Evolutionary conservation across 2,888 invertebrate genomes (phyloP).

Genomic region (Philhelius pedissequus): DNA sequence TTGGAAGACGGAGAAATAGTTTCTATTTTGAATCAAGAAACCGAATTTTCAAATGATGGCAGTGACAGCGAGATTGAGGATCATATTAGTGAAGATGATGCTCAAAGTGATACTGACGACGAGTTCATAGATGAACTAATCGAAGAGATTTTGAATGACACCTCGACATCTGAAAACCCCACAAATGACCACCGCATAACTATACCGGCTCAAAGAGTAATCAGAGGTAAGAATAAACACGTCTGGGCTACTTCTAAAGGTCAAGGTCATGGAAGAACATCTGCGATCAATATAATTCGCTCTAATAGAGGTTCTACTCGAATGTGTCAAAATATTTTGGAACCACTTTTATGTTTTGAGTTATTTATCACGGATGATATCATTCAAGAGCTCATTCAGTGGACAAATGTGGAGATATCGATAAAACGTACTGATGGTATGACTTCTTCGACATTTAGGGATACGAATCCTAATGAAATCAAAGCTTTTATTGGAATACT

Average conservation of each 20-base stretch:
- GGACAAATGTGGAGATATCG: conserved; percentile 48
- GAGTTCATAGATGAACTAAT: background rate
- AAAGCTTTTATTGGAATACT: conserved; percentile 64
- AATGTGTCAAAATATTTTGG: no score
- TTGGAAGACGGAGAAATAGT: no score
- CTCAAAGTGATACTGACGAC: no score
- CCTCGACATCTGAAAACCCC: background rate
- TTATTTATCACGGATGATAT: conserved; percentile 46
- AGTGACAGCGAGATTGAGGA: background rate
- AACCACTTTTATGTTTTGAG: no score
- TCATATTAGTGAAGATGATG: no score
- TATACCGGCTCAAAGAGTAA: no score
- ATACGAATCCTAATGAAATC: conserved; percentile 48
- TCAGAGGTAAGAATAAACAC: no score
- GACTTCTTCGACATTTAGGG: conserved; percentile 38
- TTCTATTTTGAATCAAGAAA: no score
- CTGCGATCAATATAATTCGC: background rate
- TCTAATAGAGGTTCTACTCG: no score
- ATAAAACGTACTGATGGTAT: conserved; percentile 39
- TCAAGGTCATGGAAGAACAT: background rate
- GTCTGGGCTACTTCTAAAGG: background rate
- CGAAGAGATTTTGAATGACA: background rate
- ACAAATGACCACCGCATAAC: background rate
- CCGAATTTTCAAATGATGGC: no score
- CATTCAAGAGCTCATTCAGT: conserved; percentile 36